Evolutionary conservation across 2,113 vertebrate genomes (phyloP).

Genomic region (Heteronetta atricapilla): DNA sequence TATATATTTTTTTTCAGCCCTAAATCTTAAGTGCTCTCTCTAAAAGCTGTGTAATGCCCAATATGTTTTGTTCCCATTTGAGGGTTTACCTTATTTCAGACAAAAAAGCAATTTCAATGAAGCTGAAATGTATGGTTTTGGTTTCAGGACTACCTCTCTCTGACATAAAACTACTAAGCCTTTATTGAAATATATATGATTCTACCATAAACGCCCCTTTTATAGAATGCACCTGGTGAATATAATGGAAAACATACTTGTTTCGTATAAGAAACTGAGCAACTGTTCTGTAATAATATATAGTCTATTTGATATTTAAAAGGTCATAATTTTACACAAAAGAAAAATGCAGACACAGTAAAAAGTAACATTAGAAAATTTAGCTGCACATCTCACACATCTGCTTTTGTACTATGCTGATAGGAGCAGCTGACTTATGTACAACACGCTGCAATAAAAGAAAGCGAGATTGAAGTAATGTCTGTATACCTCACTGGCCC

Average conservation of each 20-base stretch:
- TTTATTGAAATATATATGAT: conserved; percentile 70
- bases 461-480: background rate
- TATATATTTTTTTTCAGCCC: background rate
- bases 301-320: conserved; percentile 58
- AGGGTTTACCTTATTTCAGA: conserved; percentile 28
- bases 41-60: conserved; percentile 9
- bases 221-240: conserved; percentile 67
- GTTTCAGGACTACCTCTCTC: conserved; percentile 55
- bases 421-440: background rate
- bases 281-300: conserved; percentile 39
- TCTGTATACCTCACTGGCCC: background rate
- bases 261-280: background rate
- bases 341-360: conserved; percentile 11
- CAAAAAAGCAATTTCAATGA: conserved; percentile 26
- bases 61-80: conserved; percentile 25
- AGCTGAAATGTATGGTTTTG: conserved; percentile 49
- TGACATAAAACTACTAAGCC: conserved; percentile 67
- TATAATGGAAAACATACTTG: conserved; percentile 61
- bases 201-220: conserved; percentile 64
- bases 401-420: background rate
- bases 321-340: conserved; percentile 58
- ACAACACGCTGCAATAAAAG: background rate
- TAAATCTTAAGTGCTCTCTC: background rate
- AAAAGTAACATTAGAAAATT: conserved; percentile 14
- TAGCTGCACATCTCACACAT: conserved; percentile 13